Evolutionary conservation across 2,113 vertebrate genomes (phyloP).

Genomic region (Merops nubicus): DNA sequence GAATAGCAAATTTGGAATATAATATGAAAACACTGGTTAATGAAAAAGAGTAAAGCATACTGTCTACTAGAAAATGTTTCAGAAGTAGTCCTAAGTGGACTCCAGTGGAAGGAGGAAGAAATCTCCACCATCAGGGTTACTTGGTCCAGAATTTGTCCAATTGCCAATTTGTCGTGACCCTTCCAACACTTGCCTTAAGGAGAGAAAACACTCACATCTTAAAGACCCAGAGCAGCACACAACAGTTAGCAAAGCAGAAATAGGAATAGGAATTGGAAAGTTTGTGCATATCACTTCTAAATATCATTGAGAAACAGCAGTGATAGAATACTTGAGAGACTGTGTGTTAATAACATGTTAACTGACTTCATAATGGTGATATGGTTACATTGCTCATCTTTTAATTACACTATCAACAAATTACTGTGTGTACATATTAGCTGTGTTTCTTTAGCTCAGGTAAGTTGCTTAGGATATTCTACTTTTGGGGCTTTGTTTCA

Average conservation of each 20-base stretch:
- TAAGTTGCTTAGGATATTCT: background rate
- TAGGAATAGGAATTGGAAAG: background rate
- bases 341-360: background rate
- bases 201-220: background rate
- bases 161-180: background rate
- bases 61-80: background rate
- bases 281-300: accelerated
- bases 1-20: background rate
- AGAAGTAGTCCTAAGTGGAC: background rate
- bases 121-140: accelerated
- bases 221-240: background rate
- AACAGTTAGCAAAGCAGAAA: background rate
- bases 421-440: background rate
- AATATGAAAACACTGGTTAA: background rate
- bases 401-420: background rate
- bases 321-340: background rate
- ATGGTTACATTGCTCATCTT: background rate
- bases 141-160: background rate
- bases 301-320: background rate
- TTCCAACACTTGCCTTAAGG: background rate
- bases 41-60: background rate
- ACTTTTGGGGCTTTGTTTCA: background rate
- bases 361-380: background rate
- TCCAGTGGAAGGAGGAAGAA: background rate
- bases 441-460: background rate